Evolutionary conservation across 2,113 vertebrate species (phyloP).

Genomic region (Cinclus mexicanus): DNA sequence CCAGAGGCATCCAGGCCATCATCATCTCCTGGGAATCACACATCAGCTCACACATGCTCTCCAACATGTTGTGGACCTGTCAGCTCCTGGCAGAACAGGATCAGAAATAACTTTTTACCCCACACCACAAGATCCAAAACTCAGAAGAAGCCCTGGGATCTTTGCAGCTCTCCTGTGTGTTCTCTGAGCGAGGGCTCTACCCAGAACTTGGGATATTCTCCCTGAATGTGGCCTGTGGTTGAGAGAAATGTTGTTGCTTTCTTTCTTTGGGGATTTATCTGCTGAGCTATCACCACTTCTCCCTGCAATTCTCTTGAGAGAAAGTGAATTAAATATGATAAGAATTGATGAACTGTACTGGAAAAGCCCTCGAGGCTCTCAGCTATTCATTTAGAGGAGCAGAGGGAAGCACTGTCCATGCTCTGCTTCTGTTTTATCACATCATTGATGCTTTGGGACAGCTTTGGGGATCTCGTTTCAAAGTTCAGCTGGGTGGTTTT

Average conservation of each 20-base stretch:
- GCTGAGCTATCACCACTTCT: background rate
- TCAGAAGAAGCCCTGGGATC: background rate
- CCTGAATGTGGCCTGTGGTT: background rate
- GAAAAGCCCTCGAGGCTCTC: background rate
- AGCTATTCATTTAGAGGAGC: background rate
- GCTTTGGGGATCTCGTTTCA: background rate
- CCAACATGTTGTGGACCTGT: rapidly evolving
- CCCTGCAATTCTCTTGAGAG: background rate
- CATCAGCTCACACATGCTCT: background rate
- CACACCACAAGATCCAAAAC: background rate
- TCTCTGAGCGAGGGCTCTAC: background rate
- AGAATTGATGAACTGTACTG: conserved; percentile 28
- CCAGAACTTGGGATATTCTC: background rate
- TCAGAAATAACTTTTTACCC: background rate
- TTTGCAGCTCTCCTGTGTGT: background rate
- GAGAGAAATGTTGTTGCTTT: background rate
- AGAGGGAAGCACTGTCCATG: background rate
- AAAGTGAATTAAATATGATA: conserved; percentile 29
- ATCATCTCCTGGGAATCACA: background rate
- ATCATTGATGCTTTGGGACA: background rate
- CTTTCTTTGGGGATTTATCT: background rate
- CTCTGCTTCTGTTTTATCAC: background rate
- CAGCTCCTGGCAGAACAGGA: background rate
- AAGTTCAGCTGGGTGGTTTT: background rate
- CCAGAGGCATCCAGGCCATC: background rate